Base-by-base conservation (phyloP, 2,797 vertebrate species). In the Mustela erminea region DNA sequence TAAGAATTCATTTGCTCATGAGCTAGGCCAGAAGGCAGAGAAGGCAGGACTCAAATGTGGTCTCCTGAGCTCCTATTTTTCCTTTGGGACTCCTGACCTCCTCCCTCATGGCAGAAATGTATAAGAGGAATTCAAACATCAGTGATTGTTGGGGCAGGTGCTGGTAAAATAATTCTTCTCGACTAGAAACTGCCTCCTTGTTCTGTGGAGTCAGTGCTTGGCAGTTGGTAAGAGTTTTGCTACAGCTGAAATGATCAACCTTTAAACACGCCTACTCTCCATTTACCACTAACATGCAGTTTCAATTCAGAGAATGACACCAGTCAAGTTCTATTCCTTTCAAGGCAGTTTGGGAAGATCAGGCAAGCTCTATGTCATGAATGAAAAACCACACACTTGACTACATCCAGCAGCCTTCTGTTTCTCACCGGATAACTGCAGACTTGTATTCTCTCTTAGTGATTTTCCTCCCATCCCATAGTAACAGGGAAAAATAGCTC, bases 181-280 rank as follows among this genome's bases (percentile, higher is more conserved):
- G 46, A 81, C 75, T 87, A 90, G 85, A 95, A 95, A 83, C 15
- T 41, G 46, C 75, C 85, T 96, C 58, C 82, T 94, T 66, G 54
- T 90, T 96, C 84, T 81, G 62, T 56, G 38, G 78, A 77, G 49
- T 64, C 75, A 78, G 80, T 58, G 91, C 89, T 87, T 97, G 95
- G 96, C 97, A 98, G 87, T 96, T 95, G 97, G 96, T 97, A 87
- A 85, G 83, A 96, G 87, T 97, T 98, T 96, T 94, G 92, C 90
- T 97, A 93, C 96, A 96, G 96, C 96, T 97, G 95, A 98, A 98
- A 97, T 93, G 96, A 98, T 97, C 97, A 98, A 96, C 96, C 96
- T 98, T 97, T 97, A 93, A 98, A 98, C 90, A 97, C 64, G 64
- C 97, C 97, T 80, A 97, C 97, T 97, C 96, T 80, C 72, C 97